Conservation (phyloP, 2,113 vertebrate genomes). For the Dunckerocampus dactyliophorus region DNA sequence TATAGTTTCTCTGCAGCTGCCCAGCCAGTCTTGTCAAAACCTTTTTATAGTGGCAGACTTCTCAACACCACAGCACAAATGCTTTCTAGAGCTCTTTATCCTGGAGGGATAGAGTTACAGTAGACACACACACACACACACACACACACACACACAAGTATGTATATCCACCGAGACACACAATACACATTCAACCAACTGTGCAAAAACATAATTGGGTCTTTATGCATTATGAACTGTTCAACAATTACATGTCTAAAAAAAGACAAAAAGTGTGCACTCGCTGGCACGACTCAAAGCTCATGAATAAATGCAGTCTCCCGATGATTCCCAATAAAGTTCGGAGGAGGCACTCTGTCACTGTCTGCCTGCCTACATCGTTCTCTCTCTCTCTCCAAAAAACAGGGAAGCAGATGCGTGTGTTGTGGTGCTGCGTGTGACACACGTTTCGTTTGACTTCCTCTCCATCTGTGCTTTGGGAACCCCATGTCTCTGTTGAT, state of each 20-base stretch:
- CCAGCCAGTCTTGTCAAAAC: conserved; percentile 5
- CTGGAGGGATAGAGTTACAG: conserved; percentile 4
- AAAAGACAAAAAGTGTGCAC: neutral
- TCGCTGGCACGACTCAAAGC: neutral
- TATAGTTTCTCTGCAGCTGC: conserved; percentile 13
- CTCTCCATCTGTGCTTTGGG: neutral
- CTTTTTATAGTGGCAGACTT: conserved; percentile 12
- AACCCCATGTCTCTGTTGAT: neutral
- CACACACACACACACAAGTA: neutral
- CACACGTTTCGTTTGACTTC: neutral
- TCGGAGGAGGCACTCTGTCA: neutral
- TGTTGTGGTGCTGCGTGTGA: neutral
- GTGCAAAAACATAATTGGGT: too few relatives aligned
- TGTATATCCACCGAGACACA: neutral
- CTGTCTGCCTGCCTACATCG: neutral
- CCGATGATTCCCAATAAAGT: neutral
- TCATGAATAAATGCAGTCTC: neutral
- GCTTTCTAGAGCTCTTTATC: conserved; percentile 13
- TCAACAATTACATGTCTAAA: neutral
- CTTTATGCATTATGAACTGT: too few relatives aligned
- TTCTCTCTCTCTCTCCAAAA: neutral
- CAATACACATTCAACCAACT: neutral
- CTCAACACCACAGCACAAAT: conserved; percentile 8
- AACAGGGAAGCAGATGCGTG: neutral
- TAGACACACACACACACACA: neutral